phyloP scores from a whole-genome alignment of 92 coral and sea anemone genomes.

The Heliopora coerulea region DNA sequence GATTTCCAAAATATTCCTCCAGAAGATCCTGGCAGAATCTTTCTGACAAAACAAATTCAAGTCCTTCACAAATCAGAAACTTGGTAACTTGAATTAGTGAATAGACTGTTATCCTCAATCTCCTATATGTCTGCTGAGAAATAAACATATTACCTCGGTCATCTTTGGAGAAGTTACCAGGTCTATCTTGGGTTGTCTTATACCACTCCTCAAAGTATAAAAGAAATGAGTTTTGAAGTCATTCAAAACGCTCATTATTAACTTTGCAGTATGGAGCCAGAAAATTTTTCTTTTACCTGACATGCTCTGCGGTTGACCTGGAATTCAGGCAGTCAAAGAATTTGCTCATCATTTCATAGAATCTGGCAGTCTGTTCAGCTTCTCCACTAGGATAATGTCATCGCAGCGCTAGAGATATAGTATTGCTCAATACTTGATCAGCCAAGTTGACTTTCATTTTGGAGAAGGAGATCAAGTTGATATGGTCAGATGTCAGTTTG shows the following conservation, averaged over 20 bases:
- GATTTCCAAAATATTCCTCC: constrained; percentile 60
- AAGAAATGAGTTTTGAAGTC: too few relatives aligned
- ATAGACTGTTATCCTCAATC: constrained; percentile 55
- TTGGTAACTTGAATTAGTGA: constrained; percentile 45
- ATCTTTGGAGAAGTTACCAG: constrained; percentile 51
- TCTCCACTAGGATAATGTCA: constrained; percentile 30
- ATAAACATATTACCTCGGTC: constrained; percentile 53
- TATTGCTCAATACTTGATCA: constrained; percentile 45
- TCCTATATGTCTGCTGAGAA: constrained; percentile 57
- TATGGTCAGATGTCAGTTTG: constrained; percentile 45
- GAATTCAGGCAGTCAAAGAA: too few relatives aligned
- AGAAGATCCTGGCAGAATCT: constrained; percentile 54
- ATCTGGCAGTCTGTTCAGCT: constrained; percentile 26
- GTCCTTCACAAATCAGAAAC: constrained; percentile 58
- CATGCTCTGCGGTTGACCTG: constrained; percentile 47
- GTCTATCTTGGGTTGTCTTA: constrained; percentile 56
- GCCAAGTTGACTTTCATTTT: constrained; percentile 46
- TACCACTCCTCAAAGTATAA: too few relatives aligned
- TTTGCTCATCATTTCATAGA: too few relatives aligned
- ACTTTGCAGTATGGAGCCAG: constrained; percentile 45
- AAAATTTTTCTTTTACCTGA: constrained; percentile 41
- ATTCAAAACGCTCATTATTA: too few relatives aligned
- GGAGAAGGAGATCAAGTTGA: constrained; percentile 37
- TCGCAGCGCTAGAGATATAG: constrained; percentile 44
- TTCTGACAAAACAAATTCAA: constrained; percentile 56